phyloP scores from a whole-genome alignment of 2,797 vertebrate species.

The Sitta carolinensis region DNA sequence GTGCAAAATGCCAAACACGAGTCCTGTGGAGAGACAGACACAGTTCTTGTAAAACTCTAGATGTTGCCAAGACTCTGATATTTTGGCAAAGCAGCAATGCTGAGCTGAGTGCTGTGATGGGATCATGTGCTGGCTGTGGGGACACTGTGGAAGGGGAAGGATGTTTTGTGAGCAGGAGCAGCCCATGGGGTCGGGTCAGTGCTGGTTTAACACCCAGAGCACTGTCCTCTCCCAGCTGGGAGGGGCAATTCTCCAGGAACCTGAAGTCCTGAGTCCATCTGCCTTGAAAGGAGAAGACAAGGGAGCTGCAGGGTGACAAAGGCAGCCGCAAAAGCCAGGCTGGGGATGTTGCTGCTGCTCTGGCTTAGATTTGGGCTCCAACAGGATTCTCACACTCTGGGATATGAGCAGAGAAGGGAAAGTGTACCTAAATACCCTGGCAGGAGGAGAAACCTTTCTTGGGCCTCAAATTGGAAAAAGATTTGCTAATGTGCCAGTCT shows the following conservation, averaged over 20 bases:
- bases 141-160: neutral
- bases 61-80: accelerated
- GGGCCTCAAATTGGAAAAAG: neutral
- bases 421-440: neutral
- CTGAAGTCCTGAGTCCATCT: neutral
- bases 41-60: neutral
- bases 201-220: neutral
- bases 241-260: neutral
- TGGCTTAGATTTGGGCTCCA: neutral
- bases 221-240: neutral
- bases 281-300: accelerated
- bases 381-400: neutral
- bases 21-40: neutral
- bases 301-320: neutral
- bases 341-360: neutral
- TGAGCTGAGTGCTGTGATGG: neutral
- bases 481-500: neutral
- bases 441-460: neutral
- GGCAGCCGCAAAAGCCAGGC: accelerated
- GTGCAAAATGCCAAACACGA: neutral
- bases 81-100: neutral
- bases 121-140: neutral
- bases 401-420: neutral
- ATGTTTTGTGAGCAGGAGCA: neutral
- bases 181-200: accelerated